Base-by-base conservation (phyloP, 2,797 vertebrate species). In the Periparus ater region DNA sequence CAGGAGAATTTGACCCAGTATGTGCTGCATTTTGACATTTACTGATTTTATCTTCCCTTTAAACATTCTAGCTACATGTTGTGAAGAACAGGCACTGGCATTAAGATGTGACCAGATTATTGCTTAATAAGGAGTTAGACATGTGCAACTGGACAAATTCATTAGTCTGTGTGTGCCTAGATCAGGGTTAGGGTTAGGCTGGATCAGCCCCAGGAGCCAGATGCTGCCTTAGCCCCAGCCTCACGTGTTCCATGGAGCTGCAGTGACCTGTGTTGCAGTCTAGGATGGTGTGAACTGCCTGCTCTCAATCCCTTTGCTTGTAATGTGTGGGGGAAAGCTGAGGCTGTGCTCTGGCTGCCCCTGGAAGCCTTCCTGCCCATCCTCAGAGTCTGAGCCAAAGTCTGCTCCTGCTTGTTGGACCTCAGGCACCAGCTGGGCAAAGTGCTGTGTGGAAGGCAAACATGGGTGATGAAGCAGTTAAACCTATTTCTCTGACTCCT, bases 181-280 rank as follows among this genome's bases (percentile, higher is more conserved):
- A 8, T 68, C 13, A 45, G 32, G 47, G 3, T 45, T 29, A 25
- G 19, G 38, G 38, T 47, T 61, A 50, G 70, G 18, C 66, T 90
- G 54, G 47, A 22, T 36, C 44, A 29, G 25, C 72, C 53, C 40
- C 48, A 77, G 15, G 36, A 88, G 38, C 19, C 70, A 77, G 51
- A 22, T 55, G 29, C 22, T 89, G 75, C 26, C 65, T 85, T 25
- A 29, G 13, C 63, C 17, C 2, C 32, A 66, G 55, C 21, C 72
- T 73, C 44, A 18, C 1, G 10, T n/a, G 40, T 38, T 84, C 47
- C 10, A 1, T 1, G 10, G 17, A 42, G 36, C 23, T 62, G 19
- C 1, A 32, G 30, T 32, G 73, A 48, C 45, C 36, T 34, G 6
- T 22, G 25, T 1, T 54, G 42, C 17, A 32, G 2, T 1, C 5